Evolutionary conservation across 92 coral and sea anemone species (phyloP).

Genomic region (Metridium senile): DNA sequence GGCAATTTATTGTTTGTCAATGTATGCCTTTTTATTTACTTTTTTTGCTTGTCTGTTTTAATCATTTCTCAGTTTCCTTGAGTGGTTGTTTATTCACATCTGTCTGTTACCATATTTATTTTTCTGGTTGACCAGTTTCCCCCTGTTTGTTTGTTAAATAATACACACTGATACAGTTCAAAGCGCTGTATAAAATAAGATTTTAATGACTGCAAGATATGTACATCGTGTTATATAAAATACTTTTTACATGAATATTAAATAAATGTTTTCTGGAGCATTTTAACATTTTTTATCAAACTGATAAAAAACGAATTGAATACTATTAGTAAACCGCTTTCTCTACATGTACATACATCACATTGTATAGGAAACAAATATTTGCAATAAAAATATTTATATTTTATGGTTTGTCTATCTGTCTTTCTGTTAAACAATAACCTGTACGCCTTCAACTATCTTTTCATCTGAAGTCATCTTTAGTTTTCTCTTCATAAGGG

Average conservation of each 20-base stretch:
- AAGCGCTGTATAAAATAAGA: neutral
- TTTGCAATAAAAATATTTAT: neutral
- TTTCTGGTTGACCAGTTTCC: too few relatives aligned
- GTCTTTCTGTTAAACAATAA: conserved; percentile 31
- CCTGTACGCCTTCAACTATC: conserved; percentile 50
- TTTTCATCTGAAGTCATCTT: conserved; percentile 51
- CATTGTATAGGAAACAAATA: neutral
- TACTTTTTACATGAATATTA: neutral
- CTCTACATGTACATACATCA: neutral
- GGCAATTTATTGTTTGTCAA: too few relatives aligned
- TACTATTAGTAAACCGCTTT: neutral
- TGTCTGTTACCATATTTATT: too few relatives aligned
- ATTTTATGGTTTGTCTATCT: too few relatives aligned
- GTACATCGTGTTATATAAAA: neutral
- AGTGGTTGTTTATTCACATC: too few relatives aligned
- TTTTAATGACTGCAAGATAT: neutral
- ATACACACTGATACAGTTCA: neutral
- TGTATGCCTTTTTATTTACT: too few relatives aligned
- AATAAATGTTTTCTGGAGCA: neutral
- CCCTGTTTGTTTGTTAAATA: too few relatives aligned
- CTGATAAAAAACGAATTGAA: neutral
- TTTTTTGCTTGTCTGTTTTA: too few relatives aligned
- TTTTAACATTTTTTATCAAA: neutral
- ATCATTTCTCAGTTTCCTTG: too few relatives aligned
- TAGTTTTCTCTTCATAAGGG: conserved; percentile 64